Base-by-base conservation (phyloP, 2,797 vertebrate genomes). In the Chaenodraco wilsoni region DNA sequence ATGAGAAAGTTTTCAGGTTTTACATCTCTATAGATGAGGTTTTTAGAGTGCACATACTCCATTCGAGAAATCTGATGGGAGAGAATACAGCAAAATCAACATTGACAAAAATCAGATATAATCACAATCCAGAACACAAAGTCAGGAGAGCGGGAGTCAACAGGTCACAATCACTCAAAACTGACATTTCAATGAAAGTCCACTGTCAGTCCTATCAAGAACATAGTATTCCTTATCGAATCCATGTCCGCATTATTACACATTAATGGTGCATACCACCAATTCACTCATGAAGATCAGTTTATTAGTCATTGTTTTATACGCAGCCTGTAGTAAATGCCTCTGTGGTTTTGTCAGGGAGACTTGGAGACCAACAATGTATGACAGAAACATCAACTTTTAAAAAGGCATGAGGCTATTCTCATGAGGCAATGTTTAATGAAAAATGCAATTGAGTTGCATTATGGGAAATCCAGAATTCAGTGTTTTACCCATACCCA, bases 1-100 rank as follows among this genome's bases (percentile, higher is more conserved):
- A 99, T 99, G 74, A 99, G 96, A 92, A 99, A 99, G 86, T 99
- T 99, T 86, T 99, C 98, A 5, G 98, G 98, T 93, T 99, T 99
- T 65, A 99, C 98, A 60, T 99, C 98, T 87, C 98, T 93, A 91
- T 99, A 99, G 92, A 99, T 99, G 87, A 99, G 97, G 93, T 98
- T 99, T 94, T 98, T 99, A 2, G 98, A 99, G 90, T 99, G 98
- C 74, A 99, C 98, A 1, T 97, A 98, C 88, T 99, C 98, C 98
- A 99, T 98, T 76, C 98, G 96, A 76, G 97, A 96, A 83, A 99
- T 97, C 98, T 99, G 90, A 64, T 60, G 75, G 3, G 0, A 77
- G 37, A 69, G 0, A 55, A 66, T 3, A 74, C 2, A 63, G 33
- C 14, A 45, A 37, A 17, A 41, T 0, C 45, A 65, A 23, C 8